Conservation (phyloP, 2,888 invertebrate genomes). For the Mythimna lalbum region DNA sequence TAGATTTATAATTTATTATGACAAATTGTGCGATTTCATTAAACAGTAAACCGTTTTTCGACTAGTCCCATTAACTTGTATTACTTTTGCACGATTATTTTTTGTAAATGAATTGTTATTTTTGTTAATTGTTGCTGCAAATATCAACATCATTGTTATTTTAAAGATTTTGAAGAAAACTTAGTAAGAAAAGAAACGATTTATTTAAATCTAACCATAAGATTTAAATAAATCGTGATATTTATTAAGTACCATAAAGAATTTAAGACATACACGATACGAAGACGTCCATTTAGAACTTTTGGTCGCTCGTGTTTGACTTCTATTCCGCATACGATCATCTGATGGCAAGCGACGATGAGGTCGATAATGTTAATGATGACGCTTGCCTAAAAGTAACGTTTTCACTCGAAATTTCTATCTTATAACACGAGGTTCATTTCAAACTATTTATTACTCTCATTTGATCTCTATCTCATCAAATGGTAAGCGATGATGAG, state of each 20-base stretch:
- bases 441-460: not conserved
- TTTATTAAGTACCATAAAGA: no score
- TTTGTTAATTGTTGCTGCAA: constrained; percentile 15
- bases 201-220: no score
- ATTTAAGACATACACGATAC: no score
- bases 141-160: not conserved
- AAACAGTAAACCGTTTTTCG: constrained; percentile 15
- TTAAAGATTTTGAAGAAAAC: no score
- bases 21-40: constrained; percentile 20
- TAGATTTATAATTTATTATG: constrained; percentile 37
- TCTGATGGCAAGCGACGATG: no score
- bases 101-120: constrained; percentile 10
- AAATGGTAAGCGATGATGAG: not conserved
- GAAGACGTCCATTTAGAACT: no score
- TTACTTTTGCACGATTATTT: constrained; percentile 2
- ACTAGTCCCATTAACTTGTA: constrained; percentile 9
- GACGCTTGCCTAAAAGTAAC: no score
- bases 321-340: no score
- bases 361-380: no score
- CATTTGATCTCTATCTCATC: not conserved
- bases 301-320: no score
- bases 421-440: not conserved
- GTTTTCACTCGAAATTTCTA: no score
- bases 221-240: not conserved
- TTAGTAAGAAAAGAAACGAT: no score